Base-by-base conservation (phyloP, 2,888 invertebrate species). In the Meteorus cinctellus region DNA sequence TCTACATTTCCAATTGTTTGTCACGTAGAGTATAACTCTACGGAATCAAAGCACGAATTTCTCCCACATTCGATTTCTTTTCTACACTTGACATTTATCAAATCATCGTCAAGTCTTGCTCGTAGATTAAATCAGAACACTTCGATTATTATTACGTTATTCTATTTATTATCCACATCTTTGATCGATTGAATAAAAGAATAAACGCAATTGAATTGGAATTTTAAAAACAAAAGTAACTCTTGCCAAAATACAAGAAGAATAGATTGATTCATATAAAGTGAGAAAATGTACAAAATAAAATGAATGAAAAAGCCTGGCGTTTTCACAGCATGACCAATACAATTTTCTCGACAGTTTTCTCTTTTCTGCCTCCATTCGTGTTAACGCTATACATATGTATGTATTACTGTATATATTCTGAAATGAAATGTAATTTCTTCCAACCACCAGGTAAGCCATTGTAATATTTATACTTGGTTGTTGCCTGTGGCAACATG, bases 381-480 rank as follows among this genome's bases (percentile, higher is more conserved):
- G 1, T 2, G 60, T 14, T 31, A 62, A 62, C n/a, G 1, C 14
- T 24, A 8, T 16, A 0, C n/a, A 48, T 48, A 4, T 16, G 4
- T 16, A 48, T 45, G 16, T 24, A 24, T 45, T 51, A 24, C 19
- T 55, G 2, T 19, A 55, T 8, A 19, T 55, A 55, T 55, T 55
- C 19, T 19, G 62, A 29, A 63, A 80, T 72, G 60, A 76, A 80
- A 73, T 51, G 66, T 72, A 72, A 79, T 78, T 79, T 72, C 67
- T 31, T 63, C 27, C 55, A 55, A 76, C 76, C 27, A 34, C 29
- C 36, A 68, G 74, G 31, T 72, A 59, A 67, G 66, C 36, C 72
- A 72, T 77, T 80, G 75, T 77, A 79, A 80, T 79, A 80, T 79
- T 80, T 79, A 80, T 79, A 76, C 63, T 70, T 67, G 55, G 34